These are phyloP conservation scores for Colletes gigas DNA, from an alignment of 1,140 invertebrate species.

Conservation along the genomic window DNA sequence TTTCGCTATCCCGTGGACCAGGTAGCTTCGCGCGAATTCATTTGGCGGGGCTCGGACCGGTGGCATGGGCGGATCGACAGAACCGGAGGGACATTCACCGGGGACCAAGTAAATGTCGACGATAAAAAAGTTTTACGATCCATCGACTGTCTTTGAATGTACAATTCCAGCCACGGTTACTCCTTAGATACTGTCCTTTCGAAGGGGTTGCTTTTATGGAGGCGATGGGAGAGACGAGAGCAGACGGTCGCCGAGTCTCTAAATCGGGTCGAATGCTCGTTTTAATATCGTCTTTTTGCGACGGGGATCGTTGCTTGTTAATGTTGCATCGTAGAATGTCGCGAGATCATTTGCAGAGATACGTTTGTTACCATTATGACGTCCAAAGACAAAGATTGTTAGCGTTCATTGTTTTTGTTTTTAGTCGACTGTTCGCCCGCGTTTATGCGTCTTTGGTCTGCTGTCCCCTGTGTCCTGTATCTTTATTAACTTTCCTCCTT, in stretches of 20 bases:
- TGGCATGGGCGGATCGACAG: neutral
- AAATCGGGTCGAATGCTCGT: neutral
- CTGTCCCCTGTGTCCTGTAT: no score
- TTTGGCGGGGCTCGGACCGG: neutral
- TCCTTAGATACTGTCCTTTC: neutral
- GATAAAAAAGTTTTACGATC: constrained; percentile 46
- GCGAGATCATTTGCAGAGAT: neutral
- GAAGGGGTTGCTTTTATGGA: neutral
- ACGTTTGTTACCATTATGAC: neutral
- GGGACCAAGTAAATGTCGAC: constrained; percentile 31
- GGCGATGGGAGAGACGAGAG: no score
- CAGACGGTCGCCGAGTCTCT: neutral
- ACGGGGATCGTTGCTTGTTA: neutral
- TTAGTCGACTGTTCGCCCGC: no score
- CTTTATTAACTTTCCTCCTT: no score
- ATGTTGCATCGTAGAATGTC: neutral
- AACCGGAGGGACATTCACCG: constrained; percentile 15
- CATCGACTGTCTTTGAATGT: constrained; percentile 31
- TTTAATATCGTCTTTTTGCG: neutral
- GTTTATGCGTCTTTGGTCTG: no score
- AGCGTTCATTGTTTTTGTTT: neutral
- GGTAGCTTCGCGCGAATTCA: constrained; percentile 2
- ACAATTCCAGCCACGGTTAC: constrained; percentile 19
- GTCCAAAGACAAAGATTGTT: neutral
- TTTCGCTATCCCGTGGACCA: constrained; percentile 39